These are phyloP conservation scores for Anadara kagoshimensis DNA, from an alignment of 1,140 invertebrate genomes.

Conservation along the genomic window DNA sequence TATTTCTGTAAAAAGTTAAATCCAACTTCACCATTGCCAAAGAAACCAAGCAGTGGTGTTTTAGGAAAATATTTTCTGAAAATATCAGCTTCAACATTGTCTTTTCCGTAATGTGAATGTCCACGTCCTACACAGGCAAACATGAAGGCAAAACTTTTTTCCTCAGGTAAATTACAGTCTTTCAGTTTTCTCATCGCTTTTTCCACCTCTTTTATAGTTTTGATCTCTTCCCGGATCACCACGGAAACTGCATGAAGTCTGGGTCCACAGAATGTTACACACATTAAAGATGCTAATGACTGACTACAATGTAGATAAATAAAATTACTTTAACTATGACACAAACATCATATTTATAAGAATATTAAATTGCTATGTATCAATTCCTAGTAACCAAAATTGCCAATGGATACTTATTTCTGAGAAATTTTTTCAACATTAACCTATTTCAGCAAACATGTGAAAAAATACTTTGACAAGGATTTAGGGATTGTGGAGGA, in stretches of 20 bases:
- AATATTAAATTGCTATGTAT: not conserved
- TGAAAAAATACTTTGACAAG: too few species aligned
- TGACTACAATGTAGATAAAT: conserved; percentile 20
- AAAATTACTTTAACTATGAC: not conserved
- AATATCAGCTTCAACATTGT: conserved; percentile 77
- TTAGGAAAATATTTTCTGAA: conserved; percentile 79
- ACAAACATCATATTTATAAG: not conserved
- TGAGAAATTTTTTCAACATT: too few species aligned
- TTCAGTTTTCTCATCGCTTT: conserved; percentile 65
- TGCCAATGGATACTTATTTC: too few species aligned
- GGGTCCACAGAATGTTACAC: conserved; percentile 66
- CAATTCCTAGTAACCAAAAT: too few species aligned
- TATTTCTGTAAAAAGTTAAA: conserved; percentile 66
- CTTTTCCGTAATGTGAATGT: conserved; percentile 52
- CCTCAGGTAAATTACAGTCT: conserved; percentile 62
- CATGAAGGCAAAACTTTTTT: conserved; percentile 77
- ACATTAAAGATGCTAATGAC: conserved; percentile 35
- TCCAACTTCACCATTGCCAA: conserved; percentile 80
- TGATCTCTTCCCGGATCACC: conserved; percentile 57
- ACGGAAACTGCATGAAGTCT: conserved; percentile 66
- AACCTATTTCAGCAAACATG: too few species aligned
- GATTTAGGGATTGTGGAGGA: too few species aligned
- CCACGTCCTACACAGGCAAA: conserved; percentile 79
- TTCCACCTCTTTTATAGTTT: conserved; percentile 52
- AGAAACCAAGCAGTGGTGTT: conserved; percentile 78